A percentile compares a stretch with the other conserved stretches of the same genome.
Evolutionary conservation across 2,113 vertebrate genomes (phyloP).

Genomic region (Ciconia boyciana): DNA sequence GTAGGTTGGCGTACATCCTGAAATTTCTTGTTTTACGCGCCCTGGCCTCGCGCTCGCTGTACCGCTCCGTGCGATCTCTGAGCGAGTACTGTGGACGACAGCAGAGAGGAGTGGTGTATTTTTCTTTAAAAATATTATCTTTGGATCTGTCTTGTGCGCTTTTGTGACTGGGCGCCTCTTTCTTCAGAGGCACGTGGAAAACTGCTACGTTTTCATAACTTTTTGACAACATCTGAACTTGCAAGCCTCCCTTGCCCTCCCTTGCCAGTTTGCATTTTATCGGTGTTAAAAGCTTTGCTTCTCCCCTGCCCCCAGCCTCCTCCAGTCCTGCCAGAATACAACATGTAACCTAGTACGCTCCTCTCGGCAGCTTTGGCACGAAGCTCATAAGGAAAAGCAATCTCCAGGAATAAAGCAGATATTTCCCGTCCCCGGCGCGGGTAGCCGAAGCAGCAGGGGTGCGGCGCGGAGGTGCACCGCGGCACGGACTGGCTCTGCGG

Average conservation of each 20-base stretch:
- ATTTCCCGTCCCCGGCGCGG: background rate
- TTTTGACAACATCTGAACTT: background rate
- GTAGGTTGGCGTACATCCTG: background rate
- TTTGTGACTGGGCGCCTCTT: background rate
- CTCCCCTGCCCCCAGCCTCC: background rate
- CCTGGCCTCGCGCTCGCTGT: background rate
- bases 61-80: background rate
- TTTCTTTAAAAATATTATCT: background rate
- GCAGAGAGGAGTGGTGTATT: background rate
- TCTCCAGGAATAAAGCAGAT: background rate
- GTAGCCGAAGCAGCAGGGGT: constrained; percentile 29
- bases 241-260: background rate
- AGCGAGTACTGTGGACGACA: background rate
- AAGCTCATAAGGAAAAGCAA: background rate
- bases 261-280: background rate
- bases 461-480: background rate
- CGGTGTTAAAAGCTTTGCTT: background rate
- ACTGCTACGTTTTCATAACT: background rate
- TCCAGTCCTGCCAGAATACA: background rate
- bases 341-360: background rate
- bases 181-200: background rate
- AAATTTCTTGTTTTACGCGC: background rate
- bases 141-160: background rate
- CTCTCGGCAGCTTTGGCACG: background rate
- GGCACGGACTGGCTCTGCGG: background rate